Conservation (phyloP, 2,888 invertebrate species). For the Tupiocoris notatus region DNA sequence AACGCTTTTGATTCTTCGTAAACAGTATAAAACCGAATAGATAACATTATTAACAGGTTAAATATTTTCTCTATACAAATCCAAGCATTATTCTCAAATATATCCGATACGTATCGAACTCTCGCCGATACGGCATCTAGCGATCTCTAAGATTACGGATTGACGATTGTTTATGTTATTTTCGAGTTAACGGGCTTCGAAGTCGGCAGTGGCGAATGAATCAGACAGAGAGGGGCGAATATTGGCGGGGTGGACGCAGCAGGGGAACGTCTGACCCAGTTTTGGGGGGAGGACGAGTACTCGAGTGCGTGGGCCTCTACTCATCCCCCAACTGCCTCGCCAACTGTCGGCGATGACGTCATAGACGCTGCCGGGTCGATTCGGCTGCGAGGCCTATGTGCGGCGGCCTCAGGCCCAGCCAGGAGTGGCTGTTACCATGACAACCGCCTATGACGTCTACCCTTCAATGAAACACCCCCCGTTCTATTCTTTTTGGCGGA, state of each 20-base stretch:
- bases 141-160: too few relatives aligned
- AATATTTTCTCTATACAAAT: too few relatives aligned
- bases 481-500: not conserved
- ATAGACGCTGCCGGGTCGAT: not conserved
- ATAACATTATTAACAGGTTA: too few relatives aligned
- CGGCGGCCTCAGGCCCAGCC: constrained; percentile 41
- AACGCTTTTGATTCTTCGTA: too few relatives aligned
- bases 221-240: not conserved
- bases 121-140: too few relatives aligned
- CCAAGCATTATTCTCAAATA: too few relatives aligned
- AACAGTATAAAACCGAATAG: too few relatives aligned
- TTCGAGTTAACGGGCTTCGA: too few relatives aligned
- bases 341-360: not conserved
- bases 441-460: constrained; percentile 33
- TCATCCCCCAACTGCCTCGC: not conserved
- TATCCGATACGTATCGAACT: too few relatives aligned
- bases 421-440: constrained; percentile 37
- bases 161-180: too few relatives aligned
- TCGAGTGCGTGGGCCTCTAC: not conserved
- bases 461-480: constrained; percentile 39
- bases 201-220: not conserved
- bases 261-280: not conserved
- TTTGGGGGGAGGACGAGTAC: not conserved
- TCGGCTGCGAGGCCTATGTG: not conserved
- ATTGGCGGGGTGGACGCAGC: not conserved